Percentiles rank a stretch among this genome's conserved stretches.
These are phyloP conservation scores for Lasiurus borealis DNA, from an alignment of 2,113 vertebrate genomes.

Conservation along the genomic window DNA sequence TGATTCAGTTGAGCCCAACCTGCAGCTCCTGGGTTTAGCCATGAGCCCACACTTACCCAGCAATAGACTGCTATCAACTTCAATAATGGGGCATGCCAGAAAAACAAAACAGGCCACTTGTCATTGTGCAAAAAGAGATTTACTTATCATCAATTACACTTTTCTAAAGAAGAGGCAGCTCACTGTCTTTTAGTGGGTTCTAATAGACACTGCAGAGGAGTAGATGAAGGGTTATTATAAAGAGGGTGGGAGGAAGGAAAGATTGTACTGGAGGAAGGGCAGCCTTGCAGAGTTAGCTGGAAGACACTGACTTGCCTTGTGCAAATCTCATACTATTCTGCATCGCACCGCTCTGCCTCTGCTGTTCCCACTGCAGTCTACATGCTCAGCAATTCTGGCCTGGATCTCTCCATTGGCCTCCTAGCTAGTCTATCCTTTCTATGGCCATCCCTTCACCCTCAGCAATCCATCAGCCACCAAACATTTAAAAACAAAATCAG, in stretches of 20 bases:
- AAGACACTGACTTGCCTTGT: not conserved
- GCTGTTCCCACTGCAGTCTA: not conserved
- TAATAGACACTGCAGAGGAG: not conserved
- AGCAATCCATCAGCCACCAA: not conserved
- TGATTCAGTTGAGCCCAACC: not conserved
- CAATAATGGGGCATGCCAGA: not conserved
- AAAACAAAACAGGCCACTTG: not conserved
- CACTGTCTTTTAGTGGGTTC: not conserved
- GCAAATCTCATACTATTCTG: not conserved
- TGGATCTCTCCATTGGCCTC: not conserved
- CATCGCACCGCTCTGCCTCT: not conserved
- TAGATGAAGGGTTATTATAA: not conserved
- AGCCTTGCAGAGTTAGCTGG: not conserved
- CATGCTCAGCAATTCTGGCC: not conserved
- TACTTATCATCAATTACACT: not conserved
- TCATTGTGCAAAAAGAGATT: not conserved
- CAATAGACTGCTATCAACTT: not conserved
- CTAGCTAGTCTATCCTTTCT: not conserved
- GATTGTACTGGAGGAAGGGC: not conserved
- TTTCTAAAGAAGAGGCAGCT: not conserved
- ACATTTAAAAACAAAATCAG: constrained; percentile 12
- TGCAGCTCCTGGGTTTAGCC: not conserved
- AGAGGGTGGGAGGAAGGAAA: not conserved
- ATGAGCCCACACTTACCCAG: not conserved
- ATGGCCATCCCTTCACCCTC: not conserved